Evolutionary conservation across 2,113 vertebrate species (phyloP).

Genomic region (Xiphophorus couchianus): DNA sequence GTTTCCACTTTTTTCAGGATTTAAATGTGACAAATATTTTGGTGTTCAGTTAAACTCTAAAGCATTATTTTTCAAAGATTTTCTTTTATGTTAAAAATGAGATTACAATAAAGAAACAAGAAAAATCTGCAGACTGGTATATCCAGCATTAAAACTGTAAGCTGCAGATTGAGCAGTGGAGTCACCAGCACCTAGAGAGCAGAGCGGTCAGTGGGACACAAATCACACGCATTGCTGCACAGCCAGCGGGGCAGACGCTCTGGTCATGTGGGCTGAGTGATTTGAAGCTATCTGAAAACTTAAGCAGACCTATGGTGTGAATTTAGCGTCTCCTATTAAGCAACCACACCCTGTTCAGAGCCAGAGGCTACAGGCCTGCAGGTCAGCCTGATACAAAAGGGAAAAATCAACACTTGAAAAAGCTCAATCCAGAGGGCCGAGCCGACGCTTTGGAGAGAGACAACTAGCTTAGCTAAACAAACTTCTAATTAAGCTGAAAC

Average conservation of each 20-base stretch:
- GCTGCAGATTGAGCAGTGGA: neutral
- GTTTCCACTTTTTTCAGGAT: too few relatives aligned
- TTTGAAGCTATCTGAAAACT: conserved; percentile 65
- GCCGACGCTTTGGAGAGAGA: conserved; percentile 44
- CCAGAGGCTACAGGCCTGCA: conserved; percentile 39
- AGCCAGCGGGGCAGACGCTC: conserved; percentile 26
- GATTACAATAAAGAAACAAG: neutral
- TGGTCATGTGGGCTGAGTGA: conserved; percentile 56
- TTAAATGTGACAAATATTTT: too few relatives aligned
- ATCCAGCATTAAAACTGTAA: neutral
- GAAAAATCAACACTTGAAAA: conserved; percentile 73
- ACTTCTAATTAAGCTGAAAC: conserved; percentile 77
- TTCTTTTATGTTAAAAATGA: neutral
- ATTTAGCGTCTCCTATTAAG: conserved; percentile 68
- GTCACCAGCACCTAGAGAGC: neutral
- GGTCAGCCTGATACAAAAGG: conserved; percentile 60
- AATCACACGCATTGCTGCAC: conserved; percentile 37
- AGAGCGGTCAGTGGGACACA: conserved; percentile 17
- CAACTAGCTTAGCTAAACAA: conserved; percentile 75
- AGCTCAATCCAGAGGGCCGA: conserved; percentile 15
- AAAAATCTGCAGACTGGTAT: neutral
- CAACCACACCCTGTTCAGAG: conserved; percentile 60
- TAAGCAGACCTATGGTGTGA: conserved; percentile 50
- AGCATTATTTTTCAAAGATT: too few relatives aligned
- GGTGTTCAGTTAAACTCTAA: too few relatives aligned